Evolutionary conservation across 2,888 invertebrate genomes (phyloP), one percentile per base, ranked within the genome.

Genomic region (Patella pellucida): DNA sequence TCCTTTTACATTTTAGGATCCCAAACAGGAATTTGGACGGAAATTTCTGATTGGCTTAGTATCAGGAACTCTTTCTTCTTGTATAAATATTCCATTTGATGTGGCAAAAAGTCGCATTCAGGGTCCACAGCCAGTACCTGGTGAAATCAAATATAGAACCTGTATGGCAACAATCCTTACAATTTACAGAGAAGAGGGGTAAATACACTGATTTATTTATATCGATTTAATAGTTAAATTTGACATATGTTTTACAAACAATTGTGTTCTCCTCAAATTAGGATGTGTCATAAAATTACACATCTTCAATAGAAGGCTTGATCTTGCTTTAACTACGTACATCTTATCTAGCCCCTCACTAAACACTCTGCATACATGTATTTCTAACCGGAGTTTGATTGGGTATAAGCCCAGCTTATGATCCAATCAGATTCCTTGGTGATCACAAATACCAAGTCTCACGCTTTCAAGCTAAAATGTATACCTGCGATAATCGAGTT

Each of bases 61-160:
- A 14, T 96, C 97, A 15, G 98, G 97, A 3, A 95, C 95, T 0
- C 90, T 97, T 54, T 97, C 95, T 12, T 97, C 97, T 7, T 94
- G 95, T 83, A 92, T 95, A 70, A 98, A 98, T 91, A 97, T 97
- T 92, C 98, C 98, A 9, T 97, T 97, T 91, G 98, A 98, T 90
- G 98, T 98, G 51, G 98, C 96, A 41, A 98, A 98, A 91, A 97
- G 96, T 84, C 93, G 98, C 74, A 98, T 98, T 83, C 98, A 98
- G 91, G 97, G 97, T 0, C 96, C 97, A 1, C 96, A 97, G 90
- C 95, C 95, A 1, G 91, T 93, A 2, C 91, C 93, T 0, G 95
- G 94, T 0, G 85, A 93, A 79, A 93, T 96, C 71, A 96, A 96
- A 88, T 98, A 98, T 88, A 93, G 92, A 54, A 93, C 94, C 31